These are phyloP conservation scores for Subacronicta megacephala DNA, from an alignment of 2,888 invertebrate genomes.

Conservation along the genomic window DNA sequence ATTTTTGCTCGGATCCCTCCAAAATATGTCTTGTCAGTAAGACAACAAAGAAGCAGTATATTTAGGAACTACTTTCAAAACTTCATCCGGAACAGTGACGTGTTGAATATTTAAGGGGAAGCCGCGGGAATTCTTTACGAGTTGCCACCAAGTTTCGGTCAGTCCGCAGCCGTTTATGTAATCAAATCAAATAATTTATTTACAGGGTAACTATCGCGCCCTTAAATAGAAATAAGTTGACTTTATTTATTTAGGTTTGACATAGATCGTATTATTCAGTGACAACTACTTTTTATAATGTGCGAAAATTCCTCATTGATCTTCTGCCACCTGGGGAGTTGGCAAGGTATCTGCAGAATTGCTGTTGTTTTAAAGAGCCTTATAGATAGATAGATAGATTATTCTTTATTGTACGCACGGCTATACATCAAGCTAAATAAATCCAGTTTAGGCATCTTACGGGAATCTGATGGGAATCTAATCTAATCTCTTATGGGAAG, in stretches of 20 bases:
- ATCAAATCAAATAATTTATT: constrained; percentile 58
- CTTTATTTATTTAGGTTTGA: constrained; percentile 27
- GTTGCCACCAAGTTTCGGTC: constrained; percentile 40
- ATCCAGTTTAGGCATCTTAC: too few species aligned
- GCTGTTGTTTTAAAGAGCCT: too few species aligned
- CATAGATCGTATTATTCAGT: too few species aligned
- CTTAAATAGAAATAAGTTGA: constrained; percentile 20
- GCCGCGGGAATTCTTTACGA: constrained; percentile 36
- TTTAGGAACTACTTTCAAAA: constrained; percentile 33
- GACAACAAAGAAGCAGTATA: constrained; percentile 43
- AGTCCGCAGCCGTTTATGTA: constrained; percentile 33
- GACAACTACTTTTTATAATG: too few species aligned
- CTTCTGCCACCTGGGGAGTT: too few species aligned
- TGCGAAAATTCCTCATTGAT: too few species aligned
- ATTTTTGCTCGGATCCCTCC: constrained; percentile 12
- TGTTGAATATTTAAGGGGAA: constrained; percentile 43
- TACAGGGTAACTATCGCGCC: constrained; percentile 40
- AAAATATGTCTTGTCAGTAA: constrained; percentile 28
- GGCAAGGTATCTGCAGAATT: too few species aligned
- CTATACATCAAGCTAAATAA: too few species aligned
- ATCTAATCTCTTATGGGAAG: too few species aligned
- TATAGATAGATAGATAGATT: too few species aligned
- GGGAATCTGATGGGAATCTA: too few species aligned
- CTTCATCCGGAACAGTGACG: constrained; percentile 36
- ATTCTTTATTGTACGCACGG: too few species aligned